Percentiles rank a stretch among this genome's conserved stretches.
These are phyloP conservation scores for Epistrophe grossulariae DNA, from an alignment of 2,888 invertebrate genomes.

Conservation along the genomic window DNA sequence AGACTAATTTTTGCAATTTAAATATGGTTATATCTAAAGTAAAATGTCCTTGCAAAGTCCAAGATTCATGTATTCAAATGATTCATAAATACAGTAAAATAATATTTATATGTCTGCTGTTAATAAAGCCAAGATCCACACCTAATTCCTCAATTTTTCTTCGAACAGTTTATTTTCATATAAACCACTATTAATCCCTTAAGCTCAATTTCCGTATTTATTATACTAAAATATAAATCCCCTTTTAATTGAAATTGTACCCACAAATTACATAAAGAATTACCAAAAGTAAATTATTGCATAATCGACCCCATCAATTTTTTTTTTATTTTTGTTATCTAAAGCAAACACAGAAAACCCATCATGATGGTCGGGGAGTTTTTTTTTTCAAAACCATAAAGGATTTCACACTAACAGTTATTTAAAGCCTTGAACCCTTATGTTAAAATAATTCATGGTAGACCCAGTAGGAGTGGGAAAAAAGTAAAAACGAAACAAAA, in stretches of 20 bases:
- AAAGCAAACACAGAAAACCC: slow-evolving; percentile 18
- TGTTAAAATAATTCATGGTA: neutral
- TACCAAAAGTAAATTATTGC: slow-evolving; percentile 9
- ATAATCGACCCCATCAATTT: slow-evolving; percentile 7
- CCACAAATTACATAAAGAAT: neutral
- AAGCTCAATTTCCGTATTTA: neutral
- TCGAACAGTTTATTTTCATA: neutral
- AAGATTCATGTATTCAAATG: too few relatives aligned
- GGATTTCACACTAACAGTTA: slow-evolving; percentile 4
- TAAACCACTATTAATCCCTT: neutral
- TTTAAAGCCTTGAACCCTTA: slow-evolving; percentile 54
- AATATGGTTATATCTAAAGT: too few relatives aligned
- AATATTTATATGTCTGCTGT: too few relatives aligned
- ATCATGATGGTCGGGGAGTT: slow-evolving; percentile 8
- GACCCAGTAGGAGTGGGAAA: neutral
- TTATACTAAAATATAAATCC: neutral
- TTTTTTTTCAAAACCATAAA: slow-evolving; percentile 1
- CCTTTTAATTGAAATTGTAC: slow-evolving; percentile 7
- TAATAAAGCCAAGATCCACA: too few relatives aligned
- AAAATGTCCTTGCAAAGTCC: too few relatives aligned
- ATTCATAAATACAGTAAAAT: too few relatives aligned
- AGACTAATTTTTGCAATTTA: too few relatives aligned
- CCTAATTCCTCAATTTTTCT: neutral
- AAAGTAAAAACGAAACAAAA: neutral
- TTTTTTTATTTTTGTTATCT: slow-evolving; percentile 25